Percentiles rank a stretch among this genome's conserved stretches.
Conservation (phyloP, 2,113 vertebrate species). For the Electrona antarctica region DNA sequence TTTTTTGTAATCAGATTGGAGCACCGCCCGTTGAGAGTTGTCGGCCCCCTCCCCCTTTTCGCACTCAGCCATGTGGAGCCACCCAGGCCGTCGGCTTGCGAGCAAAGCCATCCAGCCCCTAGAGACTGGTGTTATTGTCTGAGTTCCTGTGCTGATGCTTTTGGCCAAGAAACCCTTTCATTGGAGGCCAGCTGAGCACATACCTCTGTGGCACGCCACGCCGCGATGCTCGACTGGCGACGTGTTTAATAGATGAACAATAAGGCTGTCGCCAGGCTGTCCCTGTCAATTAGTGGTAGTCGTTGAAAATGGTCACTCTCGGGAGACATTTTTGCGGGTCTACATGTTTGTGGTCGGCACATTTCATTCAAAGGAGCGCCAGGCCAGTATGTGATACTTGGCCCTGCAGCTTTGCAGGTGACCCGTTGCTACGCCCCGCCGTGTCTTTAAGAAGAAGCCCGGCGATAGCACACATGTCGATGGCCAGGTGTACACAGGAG, state of each 20-base stretch:
- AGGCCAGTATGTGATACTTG: neutral
- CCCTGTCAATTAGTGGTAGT: neutral
- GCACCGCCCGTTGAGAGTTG: constrained; percentile 34
- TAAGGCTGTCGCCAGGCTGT: constrained; percentile 4
- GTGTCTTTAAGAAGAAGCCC: neutral
- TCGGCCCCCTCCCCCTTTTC: constrained; percentile 16
- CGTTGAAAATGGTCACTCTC: constrained; percentile 12
- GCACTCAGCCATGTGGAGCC: constrained; percentile 13
- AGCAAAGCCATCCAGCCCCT: neutral
- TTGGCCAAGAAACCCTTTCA: constrained; percentile 39
- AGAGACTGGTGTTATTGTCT: constrained; percentile 35
- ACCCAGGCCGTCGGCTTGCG: constrained; percentile 11
- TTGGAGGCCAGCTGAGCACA: constrained; percentile 38
- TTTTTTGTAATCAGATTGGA: constrained; percentile 43
- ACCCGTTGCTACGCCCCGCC: neutral
- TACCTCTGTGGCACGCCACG: constrained; percentile 26
- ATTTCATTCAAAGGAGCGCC: constrained; percentile 28
- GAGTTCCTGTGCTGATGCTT: constrained; percentile 32
- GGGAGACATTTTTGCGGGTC: constrained; percentile 21
- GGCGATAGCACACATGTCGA: constrained; percentile 17
- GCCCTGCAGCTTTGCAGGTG: neutral
- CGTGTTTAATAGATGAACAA: neutral
- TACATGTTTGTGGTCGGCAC: constrained; percentile 1
- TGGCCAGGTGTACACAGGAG: constrained; percentile 24
- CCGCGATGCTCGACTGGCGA: neutral